phyloP scores from a whole-genome alignment of 2,113 vertebrate species.

The Marcusenius ussheri region DNA sequence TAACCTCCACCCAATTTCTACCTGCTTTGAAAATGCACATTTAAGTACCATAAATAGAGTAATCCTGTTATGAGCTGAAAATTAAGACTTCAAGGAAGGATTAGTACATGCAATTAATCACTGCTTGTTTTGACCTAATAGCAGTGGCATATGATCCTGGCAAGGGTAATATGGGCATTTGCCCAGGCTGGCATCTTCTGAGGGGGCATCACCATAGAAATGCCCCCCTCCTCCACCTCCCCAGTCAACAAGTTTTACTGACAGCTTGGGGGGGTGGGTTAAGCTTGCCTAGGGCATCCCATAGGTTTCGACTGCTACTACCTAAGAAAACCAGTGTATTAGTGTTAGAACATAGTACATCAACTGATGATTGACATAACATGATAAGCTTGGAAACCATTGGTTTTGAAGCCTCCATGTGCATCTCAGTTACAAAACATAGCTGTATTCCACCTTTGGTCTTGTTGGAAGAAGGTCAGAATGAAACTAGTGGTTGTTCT shows the following conservation, averaged over 20 bases:
- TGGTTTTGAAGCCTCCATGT: neutral
- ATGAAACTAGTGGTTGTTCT: neutral
- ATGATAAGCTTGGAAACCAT: neutral
- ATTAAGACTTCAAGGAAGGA: neutral
- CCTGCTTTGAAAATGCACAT: neutral
- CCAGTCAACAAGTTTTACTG: neutral
- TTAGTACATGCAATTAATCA: neutral
- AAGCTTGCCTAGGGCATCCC: neutral
- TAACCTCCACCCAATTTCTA: neutral
- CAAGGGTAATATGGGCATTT: neutral
- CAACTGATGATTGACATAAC: neutral
- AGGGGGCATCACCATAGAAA: neutral
- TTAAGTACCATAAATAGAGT: neutral
- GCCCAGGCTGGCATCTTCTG: neutral
- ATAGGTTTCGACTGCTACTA: neutral
- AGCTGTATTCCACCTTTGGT: neutral
- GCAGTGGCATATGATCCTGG: neutral
- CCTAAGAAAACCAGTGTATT: neutral
- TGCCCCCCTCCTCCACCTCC: neutral
- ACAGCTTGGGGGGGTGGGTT: neutral
- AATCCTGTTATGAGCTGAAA: neutral
- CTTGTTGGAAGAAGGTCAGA: neutral
- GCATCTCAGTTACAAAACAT: neutral
- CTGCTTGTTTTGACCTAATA: neutral
- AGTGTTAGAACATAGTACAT: neutral